Base-by-base conservation (phyloP, 2,113 vertebrate species). In the Poeciliopsis turrubarensis region DNA sequence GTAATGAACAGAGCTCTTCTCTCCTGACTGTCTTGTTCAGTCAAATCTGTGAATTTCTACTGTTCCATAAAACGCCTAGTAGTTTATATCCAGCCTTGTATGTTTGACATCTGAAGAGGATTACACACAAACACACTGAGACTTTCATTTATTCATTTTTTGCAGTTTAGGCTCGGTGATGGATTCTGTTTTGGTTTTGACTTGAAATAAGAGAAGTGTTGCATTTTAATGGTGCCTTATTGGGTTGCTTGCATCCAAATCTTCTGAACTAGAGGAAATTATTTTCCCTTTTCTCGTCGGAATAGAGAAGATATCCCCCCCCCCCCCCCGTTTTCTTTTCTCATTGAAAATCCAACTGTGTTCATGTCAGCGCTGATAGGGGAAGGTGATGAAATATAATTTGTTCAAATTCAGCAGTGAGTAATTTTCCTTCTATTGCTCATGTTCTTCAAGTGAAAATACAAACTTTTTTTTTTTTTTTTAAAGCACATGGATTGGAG, bases 1-100 rank as follows among this genome's bases (percentile, higher is more conserved):
- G 67, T 66, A 65, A 78, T 81, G 71, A 80, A 77, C 65, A 25
- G 79, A 79, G 61, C 65, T 54, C 26, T 71, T 39, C 62, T 75
- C 15, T 44, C 12, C 72, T 78, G 51, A 34, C 26, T 37, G 13
- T 62, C 66, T 72, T 81, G 67, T 70, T 90, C 54, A 71, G 78
- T 84, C 51, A 70, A 60, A 69, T 57, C 60, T 65, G 80, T 64
- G 29, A 73, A 80, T 70, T 11, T 0, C 0, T 0, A 10, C 15
- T 54, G 5, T 54, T 54, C 19, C 7, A 54, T n/a, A 57, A 17
- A 17, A 44, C 15, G 14, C 4, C 41, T 44, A 15, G 44, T 44
- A 5, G 44, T 47, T 17, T 47, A 47, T 47, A 47, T 47, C 14
- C 44, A 19, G 14, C 44, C 44, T 47, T 47, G 44, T 19, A 47